phyloP scores from a whole-genome alignment of 1,140 invertebrate genomes.

The Diploscapter pachys region DNA sequence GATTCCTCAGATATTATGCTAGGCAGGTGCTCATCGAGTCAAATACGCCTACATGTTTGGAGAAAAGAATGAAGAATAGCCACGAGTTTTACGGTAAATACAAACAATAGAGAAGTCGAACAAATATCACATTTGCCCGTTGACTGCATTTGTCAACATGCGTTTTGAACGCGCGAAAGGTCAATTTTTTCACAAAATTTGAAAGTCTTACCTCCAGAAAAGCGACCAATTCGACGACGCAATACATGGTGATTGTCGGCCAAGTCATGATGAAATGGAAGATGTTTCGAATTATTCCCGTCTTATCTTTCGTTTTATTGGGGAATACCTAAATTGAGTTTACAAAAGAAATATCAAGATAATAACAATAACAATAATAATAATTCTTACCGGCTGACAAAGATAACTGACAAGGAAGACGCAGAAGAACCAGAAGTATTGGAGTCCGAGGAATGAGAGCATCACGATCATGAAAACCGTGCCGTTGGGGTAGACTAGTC shows the following conservation, averaged over 20 bases:
- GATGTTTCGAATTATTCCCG: conserved; percentile 42
- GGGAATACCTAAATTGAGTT: conserved; percentile 40
- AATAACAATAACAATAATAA: too few relatives aligned
- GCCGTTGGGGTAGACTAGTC: conserved; percentile 37
- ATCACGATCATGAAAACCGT: conserved; percentile 37
- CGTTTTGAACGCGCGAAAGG: not conserved
- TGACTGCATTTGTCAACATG: not conserved
- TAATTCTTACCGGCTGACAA: conserved; percentile 33
- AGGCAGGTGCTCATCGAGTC: too few relatives aligned
- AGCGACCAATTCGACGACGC: conserved; percentile 43
- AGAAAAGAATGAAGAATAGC: too few relatives aligned
- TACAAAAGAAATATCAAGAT: not conserved
- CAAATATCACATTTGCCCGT: too few relatives aligned
- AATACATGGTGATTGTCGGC: conserved; percentile 44
- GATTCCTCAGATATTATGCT: too few relatives aligned
- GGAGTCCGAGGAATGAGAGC: conserved; percentile 39
- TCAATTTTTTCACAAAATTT: too few relatives aligned
- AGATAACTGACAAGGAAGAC: conserved; percentile 47
- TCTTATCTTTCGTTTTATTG: conserved; percentile 41
- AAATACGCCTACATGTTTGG: too few relatives aligned
- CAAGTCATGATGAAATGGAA: conserved; percentile 44
- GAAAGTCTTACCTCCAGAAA: conserved; percentile 37
- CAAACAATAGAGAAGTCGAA: too few relatives aligned
- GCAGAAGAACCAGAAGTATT: conserved; percentile 45
- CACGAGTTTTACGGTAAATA: too few relatives aligned